Evolutionary conservation across 2,797 vertebrate genomes (phyloP), one percentile per base, ranked within the genome.

Genomic region (Vespertilio murinus): DNA sequence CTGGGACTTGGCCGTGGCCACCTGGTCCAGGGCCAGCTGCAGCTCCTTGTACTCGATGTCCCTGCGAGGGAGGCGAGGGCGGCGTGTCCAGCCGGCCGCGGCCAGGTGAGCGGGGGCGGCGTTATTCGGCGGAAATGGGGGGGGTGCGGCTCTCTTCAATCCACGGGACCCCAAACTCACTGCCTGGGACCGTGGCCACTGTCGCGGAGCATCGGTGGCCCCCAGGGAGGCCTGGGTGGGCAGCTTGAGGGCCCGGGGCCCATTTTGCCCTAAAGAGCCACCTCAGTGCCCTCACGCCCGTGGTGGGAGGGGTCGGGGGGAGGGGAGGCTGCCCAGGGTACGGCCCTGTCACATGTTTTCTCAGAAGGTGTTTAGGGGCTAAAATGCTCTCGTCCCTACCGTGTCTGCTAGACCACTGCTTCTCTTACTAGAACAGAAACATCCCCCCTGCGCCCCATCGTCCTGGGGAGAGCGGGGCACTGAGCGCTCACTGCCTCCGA

Each of bases 31-130:
- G 56, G 99, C 99, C 93, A 99, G 86, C 97, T 98, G 99, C 96
- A 99, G 98, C 73, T 99, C 98, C 97, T 99, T 99, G 97, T 98
- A 98, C 94, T 99, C 99, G 2, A 99, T 97, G 90, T 99, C 99
- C 95, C 99, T 99, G 98, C 78, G 94, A 96, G 94, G 73, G 94
- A 96, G 94, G 73, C 97, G 49, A 94, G 74, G 74, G 1, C 1
- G 18, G 77, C 54, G 81, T 0, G 18, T 75, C 45, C 52, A 13
- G 61, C 0, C 1, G 40, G 30, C 14, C 2, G 4, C 5, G 40
- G 65, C 28, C 74, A 2, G 0, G 52, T 20, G 9, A 65, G 33
- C 1, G 2, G 25, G 18, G 35, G 13, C 1, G 2, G 3, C 12
- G 23, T 1, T 30, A 23, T 30, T 14, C 22, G 64, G 69, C 33